phyloP scores from a whole-genome alignment of 2,888 invertebrate species.

The Neria commutata region DNA sequence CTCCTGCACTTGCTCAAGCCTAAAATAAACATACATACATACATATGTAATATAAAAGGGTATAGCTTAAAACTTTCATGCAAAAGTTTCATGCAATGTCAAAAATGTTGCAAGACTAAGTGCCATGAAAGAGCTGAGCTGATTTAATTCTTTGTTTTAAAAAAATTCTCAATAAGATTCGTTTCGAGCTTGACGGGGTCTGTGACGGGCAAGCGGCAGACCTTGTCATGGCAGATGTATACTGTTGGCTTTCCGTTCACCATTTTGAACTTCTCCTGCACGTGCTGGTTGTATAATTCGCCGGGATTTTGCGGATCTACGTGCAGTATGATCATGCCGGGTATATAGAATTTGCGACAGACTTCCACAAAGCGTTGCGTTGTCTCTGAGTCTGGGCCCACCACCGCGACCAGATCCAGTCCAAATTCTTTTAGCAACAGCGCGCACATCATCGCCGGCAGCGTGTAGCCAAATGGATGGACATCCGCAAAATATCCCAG shows the following conservation, averaged over 20 bases:
- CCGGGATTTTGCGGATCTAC: conserved; percentile 52
- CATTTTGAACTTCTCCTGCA: conserved; percentile 59
- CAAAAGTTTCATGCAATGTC: no score
- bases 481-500: conserved; percentile 53
- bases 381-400: conserved; percentile 55
- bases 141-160: no score
- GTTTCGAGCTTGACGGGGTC: conserved; percentile 54
- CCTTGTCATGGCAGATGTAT: conserved; percentile 60
- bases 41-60: no score
- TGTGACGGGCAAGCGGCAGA: conserved; percentile 60
- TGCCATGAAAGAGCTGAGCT: no score
- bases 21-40: no score
- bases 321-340: conserved; percentile 58
- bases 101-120: no score
- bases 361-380: conserved; percentile 55
- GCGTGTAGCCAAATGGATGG: conserved; percentile 54
- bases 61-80: no score
- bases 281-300: conserved; percentile 45
- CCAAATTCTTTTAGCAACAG: conserved; percentile 55
- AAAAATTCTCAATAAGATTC: conserved; percentile 53
- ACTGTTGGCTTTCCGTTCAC: conserved; percentile 57
- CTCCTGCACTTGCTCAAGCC: no score
- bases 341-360: conserved; percentile 58
- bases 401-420: conserved; percentile 57
- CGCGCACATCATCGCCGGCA: conserved; percentile 61